These are phyloP conservation scores for Corythoichthys haematopterus DNA, from an alignment of 2,113 vertebrate species.

Conservation along the genomic window DNA sequence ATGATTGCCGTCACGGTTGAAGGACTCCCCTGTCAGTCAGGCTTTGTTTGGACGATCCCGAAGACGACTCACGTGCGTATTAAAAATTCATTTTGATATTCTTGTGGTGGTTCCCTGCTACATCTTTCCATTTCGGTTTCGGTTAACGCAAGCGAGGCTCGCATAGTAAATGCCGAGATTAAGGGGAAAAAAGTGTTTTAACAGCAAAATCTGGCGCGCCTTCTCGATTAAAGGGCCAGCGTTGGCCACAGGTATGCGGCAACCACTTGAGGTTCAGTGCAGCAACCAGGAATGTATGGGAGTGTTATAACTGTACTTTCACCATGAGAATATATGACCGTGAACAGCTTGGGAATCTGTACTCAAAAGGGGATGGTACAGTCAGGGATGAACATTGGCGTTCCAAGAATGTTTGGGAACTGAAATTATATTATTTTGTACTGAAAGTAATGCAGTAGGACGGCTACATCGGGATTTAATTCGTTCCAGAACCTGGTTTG, in stretches of 20 bases:
- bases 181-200: neutral
- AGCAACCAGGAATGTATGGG: slow-evolving; percentile 57
- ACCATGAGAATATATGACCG: slow-evolving; percentile 27
- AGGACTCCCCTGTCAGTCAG: slow-evolving; percentile 26
- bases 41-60: slow-evolving; percentile 20
- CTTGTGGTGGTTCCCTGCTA: neutral
- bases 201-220: slow-evolving; percentile 29
- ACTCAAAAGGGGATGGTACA: slow-evolving; percentile 11
- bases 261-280: slow-evolving; percentile 39
- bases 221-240: slow-evolving; percentile 57
- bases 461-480: no score
- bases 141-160: slow-evolving; percentile 42
- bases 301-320: slow-evolving; percentile 34
- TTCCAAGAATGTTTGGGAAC: slow-evolving; percentile 13
- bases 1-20: slow-evolving; percentile 6
- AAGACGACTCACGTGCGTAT: slow-evolving; percentile 21
- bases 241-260: slow-evolving; percentile 53
- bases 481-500: no score
- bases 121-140: neutral
- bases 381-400: slow-evolving; percentile 15
- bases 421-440: neutral
- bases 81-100: slow-evolving; percentile 20
- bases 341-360: slow-evolving; percentile 42
- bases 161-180: slow-evolving; percentile 44
- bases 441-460: neutral